Percentiles rank a stretch among this genome's conserved stretches.
Conservation (phyloP, 2,113 vertebrate species). For the Rostratula benghalensis region DNA sequence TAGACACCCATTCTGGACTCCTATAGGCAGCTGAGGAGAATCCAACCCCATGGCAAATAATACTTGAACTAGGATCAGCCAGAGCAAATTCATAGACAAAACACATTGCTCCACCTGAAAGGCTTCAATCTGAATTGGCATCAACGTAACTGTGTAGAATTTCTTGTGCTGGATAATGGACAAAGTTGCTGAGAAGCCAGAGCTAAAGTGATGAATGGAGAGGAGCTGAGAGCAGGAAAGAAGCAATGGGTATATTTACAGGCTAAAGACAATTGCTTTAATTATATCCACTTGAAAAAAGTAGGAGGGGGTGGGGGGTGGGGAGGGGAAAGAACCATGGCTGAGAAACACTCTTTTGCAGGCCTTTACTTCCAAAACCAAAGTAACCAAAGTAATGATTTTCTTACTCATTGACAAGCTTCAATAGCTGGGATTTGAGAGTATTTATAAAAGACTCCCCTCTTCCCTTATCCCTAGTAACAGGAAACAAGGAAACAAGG, state of each 20-base stretch:
- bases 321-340: neutral
- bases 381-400: neutral
- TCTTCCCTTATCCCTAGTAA: neutral
- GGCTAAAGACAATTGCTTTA: constrained; percentile 9
- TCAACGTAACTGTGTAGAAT: neutral
- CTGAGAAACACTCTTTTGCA: neutral
- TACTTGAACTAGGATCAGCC: neutral
- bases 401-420: neutral
- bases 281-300: neutral
- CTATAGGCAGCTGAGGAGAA: neutral
- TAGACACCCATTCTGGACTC: neutral
- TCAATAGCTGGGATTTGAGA: neutral
- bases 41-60: neutral
- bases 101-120: neutral
- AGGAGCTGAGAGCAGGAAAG: neutral
- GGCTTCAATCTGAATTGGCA: neutral
- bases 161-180: neutral
- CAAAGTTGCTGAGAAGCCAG: neutral
- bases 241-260: neutral
- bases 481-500: too few relatives aligned
- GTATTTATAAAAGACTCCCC: neutral
- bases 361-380: neutral
- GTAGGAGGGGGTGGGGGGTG: too few relatives aligned
- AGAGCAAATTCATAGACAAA: neutral
- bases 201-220: neutral